These are phyloP conservation scores for Mythimna loreyi DNA, from an alignment of 2,888 invertebrate genomes.

Conservation along the genomic window DNA sequence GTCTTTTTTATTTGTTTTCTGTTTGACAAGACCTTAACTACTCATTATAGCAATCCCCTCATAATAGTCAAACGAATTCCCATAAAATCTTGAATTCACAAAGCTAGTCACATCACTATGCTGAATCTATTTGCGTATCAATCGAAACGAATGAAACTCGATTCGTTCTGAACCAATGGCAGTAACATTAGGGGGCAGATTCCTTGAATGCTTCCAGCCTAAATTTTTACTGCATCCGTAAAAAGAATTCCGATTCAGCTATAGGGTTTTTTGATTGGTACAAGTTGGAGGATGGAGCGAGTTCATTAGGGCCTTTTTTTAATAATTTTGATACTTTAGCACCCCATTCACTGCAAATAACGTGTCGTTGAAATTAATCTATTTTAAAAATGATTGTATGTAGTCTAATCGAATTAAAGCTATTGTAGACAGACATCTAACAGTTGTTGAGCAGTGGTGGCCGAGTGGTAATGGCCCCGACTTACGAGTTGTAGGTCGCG, in stretches of 20 bases:
- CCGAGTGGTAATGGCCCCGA: too few species aligned
- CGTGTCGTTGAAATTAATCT: too few species aligned
- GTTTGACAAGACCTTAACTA: not conserved
- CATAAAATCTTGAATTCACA: constrained; percentile 52
- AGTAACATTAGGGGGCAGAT: constrained; percentile 86
- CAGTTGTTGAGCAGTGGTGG: too few species aligned
- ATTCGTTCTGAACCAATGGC: constrained; percentile 78
- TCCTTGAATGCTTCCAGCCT: constrained; percentile 85
- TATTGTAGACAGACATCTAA: too few species aligned
- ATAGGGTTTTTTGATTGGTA: constrained; percentile 76
- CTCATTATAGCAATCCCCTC: not conserved
- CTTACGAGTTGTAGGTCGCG: too few species aligned
- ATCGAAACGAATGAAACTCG: constrained; percentile 79
- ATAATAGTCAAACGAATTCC: constrained; percentile 11
- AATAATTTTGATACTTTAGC: too few species aligned
- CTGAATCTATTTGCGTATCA: constrained; percentile 80
- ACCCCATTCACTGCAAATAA: too few species aligned
- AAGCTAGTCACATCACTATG: constrained; percentile 57
- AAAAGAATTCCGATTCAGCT: constrained; percentile 89
- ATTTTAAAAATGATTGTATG: too few species aligned
- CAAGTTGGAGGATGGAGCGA: constrained; percentile 50
- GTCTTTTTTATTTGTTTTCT: too few species aligned
- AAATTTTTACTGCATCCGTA: constrained; percentile 89
- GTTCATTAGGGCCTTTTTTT: not conserved
- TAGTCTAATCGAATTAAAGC: too few species aligned